Evolutionary conservation across 2,888 invertebrate species (phyloP).

Genomic region (Drosophila neotestacea): DNA sequence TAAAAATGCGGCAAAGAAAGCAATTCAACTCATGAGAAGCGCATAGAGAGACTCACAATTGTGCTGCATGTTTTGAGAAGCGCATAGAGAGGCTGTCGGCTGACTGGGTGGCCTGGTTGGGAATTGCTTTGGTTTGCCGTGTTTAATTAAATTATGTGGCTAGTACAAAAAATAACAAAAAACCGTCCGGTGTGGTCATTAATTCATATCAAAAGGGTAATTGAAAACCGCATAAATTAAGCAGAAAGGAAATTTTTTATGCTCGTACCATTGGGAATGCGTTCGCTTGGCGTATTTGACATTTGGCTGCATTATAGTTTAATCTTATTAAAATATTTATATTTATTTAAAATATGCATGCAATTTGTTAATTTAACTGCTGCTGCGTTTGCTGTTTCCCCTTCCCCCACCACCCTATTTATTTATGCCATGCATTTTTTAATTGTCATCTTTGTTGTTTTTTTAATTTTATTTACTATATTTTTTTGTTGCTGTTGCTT

Average conservation of each 20-base stretch:
- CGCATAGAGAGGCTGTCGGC: conserved; percentile 21
- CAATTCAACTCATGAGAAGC: conserved; percentile 25
- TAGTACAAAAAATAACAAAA: conserved; percentile 28
- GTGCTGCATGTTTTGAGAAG: conserved; percentile 17
- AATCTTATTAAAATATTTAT: conserved; percentile 82
- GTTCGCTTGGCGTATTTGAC: conserved; percentile 53
- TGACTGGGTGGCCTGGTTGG: conserved; percentile 26
- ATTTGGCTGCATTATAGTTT: conserved; percentile 81
- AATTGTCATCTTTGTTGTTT: conserved; percentile 49
- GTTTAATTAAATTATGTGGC: conserved; percentile 66
- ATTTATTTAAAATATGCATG: conserved; percentile 81
- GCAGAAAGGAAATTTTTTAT: conserved; percentile 47
- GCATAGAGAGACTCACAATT: conserved; percentile 14
- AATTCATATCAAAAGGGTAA: conserved; percentile 79
- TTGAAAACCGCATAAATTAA: conserved; percentile 81
- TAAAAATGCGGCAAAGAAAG: conserved; percentile 46
- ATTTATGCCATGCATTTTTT: conserved; percentile 64
- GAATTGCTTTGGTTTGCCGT: conserved; percentile 16
- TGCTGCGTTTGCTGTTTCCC: conserved; percentile 72
- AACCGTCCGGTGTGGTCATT: conserved; percentile 58
- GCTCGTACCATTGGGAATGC: conserved; percentile 67
- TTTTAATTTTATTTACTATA: conserved; percentile 36
- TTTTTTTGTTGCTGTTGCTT: conserved; percentile 45
- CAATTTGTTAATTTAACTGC: conserved; percentile 83
- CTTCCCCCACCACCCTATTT: conserved; percentile 51